Base-by-base conservation (phyloP, 1,140 invertebrate species). In the Drosophila nikananu region DNA sequence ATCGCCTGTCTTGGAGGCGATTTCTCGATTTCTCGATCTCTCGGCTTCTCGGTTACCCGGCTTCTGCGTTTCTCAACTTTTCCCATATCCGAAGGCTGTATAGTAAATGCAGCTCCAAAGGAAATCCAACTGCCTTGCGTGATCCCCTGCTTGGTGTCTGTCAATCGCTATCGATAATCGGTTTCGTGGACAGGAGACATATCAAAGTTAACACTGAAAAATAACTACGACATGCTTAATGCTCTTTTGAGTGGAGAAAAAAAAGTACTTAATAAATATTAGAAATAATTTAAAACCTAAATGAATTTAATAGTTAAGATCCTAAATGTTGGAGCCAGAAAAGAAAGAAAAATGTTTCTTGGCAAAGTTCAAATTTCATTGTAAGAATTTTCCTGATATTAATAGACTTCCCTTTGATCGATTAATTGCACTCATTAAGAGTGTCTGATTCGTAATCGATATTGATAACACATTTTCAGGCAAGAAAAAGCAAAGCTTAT, bases 1-100 rank as follows among this genome's bases (percentile, higher is more conserved):
- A 73, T 73, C 71, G 71, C 44, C 54, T 61, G 70, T 73, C 71
- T 73, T 73, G 17, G 71, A 35, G 48, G 67, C 67, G 55, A 73
- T 73, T 62, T 64, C 49, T 19, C 57, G 23, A 42, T 42, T 21
- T 35, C 57, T 17, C 32, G 32, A 13, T 6, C 48, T 63, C 48
- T 19, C 57, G n/a, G 25, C 25, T 21, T 35, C 57, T 17, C 32
- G 32, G 19, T 21, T 19, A 8, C 27, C 6, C 12, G 3, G 52
- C 32, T 51, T 27, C 17, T 49, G 48, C 23, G 48, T 27, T 27
- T 49, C 48, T 49, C 23, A 17, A 49, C 25, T 57, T 57, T n/a
- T 39, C 15, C 21, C 32, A 54, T 57, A 57, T 6, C 54, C 54
- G 15, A 39, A 12, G 35, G 35, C 54, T 57, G 25, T 39, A 39